Base-by-base conservation (phyloP, 64 coral and sea anemone genomes). In the Stylophora pistillata region DNA sequence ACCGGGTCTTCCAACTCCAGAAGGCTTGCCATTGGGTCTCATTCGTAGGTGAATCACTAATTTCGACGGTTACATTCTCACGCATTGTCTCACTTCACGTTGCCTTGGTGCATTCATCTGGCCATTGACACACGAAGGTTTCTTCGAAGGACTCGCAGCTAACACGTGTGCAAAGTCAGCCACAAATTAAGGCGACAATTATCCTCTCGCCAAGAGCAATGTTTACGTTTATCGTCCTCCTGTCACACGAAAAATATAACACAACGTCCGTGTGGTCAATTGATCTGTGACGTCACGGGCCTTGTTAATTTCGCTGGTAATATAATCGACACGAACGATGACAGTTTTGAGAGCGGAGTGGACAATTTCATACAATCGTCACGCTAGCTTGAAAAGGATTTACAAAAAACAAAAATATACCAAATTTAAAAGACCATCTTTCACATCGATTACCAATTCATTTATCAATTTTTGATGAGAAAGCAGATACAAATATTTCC, bases 141-240 rank as follows among this genome's bases (percentile, higher is more conserved):
- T 32, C 62, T 84, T 69, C 80, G 31, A 68, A 34, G 20, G 16
- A 23, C 20, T 20, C 23, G 7, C 20, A 13, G 23, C 30, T 6
- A 53, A 23, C 80, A 84, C 80, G 80, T 84, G 60, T 54, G 47
- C 30, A n/a, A 23, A 10, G 11, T 68, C 64, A 68, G 23, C 30
- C 37, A 3, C 37, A 4, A 47, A 47, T 47, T 4, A 68, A 70
- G 53, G 41, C n/a, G 23, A 84, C 75, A 53, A 56, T 55, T 73
- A 13, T 30, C 7, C 37, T 21, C 64, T 57, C 53, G 53, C 53
- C 75, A 14, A 32, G 14, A 84, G 80, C 62, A 84, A 84, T 84
- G 80, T 84, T 84, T 69, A 69, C 80, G 65, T 30, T 84, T 64
- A 47, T 47, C 37, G 37, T 47, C 7, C 41, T 66, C 31, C 30